A percentile compares a stretch with the other conserved stretches of the same genome.
Evolutionary conservation across 2,888 invertebrate genomes (phyloP).

Genomic region (Aspidiotus rigidus): DNA sequence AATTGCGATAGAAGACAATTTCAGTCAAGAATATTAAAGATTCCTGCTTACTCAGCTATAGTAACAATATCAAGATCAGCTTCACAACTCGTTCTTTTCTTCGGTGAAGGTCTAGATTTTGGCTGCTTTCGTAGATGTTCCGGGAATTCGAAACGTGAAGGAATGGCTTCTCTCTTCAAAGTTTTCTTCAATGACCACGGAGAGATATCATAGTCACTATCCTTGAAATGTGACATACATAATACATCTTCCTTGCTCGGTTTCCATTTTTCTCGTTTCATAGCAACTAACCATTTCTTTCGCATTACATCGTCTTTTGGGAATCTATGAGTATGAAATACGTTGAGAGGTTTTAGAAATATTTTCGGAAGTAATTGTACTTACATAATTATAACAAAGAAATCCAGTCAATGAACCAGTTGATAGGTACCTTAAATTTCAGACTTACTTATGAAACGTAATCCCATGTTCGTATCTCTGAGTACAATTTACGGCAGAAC

Average conservation of each 20-base stretch:
- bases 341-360: neutral
- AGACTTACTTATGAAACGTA: constrained; percentile 5
- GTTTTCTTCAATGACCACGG: constrained; percentile 8
- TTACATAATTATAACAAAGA: neutral
- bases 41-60: neutral
- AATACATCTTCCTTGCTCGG: neutral
- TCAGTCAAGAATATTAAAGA: neutral
- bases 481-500: constrained; percentile 3
- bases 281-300: constrained; percentile 7
- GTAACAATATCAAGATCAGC: neutral
- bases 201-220: constrained; percentile 11
- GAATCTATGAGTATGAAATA: neutral
- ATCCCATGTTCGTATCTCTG: constrained; percentile 6
- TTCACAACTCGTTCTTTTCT: constrained; percentile 1
- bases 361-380: neutral
- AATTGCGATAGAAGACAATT: neutral
- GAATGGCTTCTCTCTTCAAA: constrained; percentile 12
- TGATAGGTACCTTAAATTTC: neutral
- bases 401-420: neutral
- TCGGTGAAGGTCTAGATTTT: constrained; percentile 2
- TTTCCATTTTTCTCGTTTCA: constrained; percentile 7
- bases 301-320: neutral
- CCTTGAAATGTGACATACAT: neutral
- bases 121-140: neutral
- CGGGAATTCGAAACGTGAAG: constrained; percentile 19